Conservation (phyloP, 2,888 invertebrate genomes). For the Patella depressa region DNA sequence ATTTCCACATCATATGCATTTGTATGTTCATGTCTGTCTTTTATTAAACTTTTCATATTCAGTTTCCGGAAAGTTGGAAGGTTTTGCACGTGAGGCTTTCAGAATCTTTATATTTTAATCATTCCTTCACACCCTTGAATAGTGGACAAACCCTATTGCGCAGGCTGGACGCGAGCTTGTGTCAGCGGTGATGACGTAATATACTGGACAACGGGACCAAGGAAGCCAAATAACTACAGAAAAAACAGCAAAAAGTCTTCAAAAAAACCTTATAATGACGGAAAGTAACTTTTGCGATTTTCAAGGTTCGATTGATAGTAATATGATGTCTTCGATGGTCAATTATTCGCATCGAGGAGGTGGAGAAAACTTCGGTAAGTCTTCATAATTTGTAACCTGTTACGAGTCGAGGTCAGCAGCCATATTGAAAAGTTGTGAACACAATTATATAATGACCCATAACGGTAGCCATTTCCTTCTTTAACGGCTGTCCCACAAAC, state of each 20-base stretch:
- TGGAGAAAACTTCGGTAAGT: background rate
- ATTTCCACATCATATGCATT: too few species aligned
- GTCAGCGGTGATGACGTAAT: conserved; percentile 52
- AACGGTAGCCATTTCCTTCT: background rate
- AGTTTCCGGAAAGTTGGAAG: too few species aligned
- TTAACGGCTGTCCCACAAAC: background rate
- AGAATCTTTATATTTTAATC: too few species aligned
- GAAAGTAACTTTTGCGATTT: background rate
- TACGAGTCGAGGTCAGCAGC: conserved; percentile 2
- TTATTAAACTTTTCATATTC: too few species aligned
- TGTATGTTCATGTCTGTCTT: too few species aligned
- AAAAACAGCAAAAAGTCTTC: background rate
- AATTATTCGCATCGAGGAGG: background rate
- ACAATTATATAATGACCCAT: conserved; percentile 8
- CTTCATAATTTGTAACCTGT: conserved; percentile 2
- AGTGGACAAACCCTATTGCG: conserved; percentile 46
- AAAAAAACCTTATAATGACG: background rate
- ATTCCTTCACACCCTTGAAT: background rate
- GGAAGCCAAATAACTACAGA: background rate
- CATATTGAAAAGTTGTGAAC: conserved; percentile 10
- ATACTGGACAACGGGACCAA: conserved; percentile 22
- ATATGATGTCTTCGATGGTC: conserved; percentile 2
- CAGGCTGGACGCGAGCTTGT: conserved; percentile 44
- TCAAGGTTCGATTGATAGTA: background rate
- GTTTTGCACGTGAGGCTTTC: too few species aligned